Conservation (phyloP, 2,113 vertebrate species). For the Equus quagga region DNA sequence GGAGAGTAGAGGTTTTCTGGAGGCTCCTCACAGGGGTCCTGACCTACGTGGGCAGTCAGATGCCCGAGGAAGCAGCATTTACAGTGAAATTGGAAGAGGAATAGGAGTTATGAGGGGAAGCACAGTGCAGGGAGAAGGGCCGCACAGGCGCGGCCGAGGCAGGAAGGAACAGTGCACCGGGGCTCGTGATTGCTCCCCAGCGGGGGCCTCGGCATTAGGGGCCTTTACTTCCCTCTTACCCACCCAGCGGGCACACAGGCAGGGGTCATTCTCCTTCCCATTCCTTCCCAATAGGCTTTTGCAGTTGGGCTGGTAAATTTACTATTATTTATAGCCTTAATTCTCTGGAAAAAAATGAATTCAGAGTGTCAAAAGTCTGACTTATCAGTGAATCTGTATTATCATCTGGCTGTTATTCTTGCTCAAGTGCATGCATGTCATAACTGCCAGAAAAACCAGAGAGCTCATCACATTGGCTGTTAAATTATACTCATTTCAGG, state of each 20-base stretch:
- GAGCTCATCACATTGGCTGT: not conserved
- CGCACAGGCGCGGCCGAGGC: not conserved
- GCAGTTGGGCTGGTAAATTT: not conserved
- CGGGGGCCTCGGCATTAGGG: not conserved
- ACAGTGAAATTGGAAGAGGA: not conserved
- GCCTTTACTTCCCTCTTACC: not conserved
- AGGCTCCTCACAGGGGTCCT: not conserved
- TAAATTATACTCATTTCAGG: not conserved
- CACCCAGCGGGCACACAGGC: not conserved
- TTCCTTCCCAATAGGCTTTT: not conserved
- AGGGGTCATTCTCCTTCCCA: not conserved
- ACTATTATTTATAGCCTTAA: not conserved
- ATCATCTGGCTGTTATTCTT: not conserved
- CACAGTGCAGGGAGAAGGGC: not conserved
- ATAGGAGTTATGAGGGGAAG: not conserved
- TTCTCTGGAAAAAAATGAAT: slow-evolving; percentile 20
- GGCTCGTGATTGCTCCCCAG: not conserved
- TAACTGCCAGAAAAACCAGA: not conserved
- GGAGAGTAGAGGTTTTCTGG: not conserved
- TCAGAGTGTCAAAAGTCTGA: not conserved
- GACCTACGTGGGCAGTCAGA: not conserved
- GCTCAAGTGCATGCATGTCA: not conserved
- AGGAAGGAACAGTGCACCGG: not conserved
- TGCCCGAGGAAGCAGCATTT: not conserved
- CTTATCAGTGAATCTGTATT: not conserved